These are phyloP conservation scores for Euspilapteryx auroguttella DNA, from an alignment of 2,888 invertebrate species.

Conservation along the genomic window DNA sequence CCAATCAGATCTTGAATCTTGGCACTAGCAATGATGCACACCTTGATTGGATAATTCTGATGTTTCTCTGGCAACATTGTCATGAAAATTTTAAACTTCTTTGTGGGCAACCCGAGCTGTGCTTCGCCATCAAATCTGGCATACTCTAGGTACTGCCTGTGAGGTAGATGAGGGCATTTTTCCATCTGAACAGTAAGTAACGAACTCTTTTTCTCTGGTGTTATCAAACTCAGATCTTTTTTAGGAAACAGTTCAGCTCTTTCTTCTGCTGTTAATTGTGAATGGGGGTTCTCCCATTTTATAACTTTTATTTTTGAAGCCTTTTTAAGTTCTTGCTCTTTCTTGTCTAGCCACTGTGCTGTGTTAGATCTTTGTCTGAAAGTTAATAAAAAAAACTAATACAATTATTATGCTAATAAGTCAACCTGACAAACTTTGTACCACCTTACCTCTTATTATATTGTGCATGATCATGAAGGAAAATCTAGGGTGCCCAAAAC, in stretches of 20 bases:
- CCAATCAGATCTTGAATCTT: conserved; percentile 92
- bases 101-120: conserved; percentile 75
- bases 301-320: conserved; percentile 76
- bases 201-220: conserved; percentile 50
- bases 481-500: no score
- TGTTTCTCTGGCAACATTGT: conserved; percentile 83
- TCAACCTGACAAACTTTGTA: no score
- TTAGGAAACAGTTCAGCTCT: conserved; percentile 62
- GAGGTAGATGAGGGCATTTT: conserved; percentile 74
- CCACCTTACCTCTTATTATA: no score
- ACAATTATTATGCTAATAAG: no score
- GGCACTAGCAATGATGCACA: conserved; percentile 80
- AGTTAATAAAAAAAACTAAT: conserved; percentile 14
- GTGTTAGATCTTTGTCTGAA: conserved; percentile 82
- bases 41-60: conserved; percentile 80
- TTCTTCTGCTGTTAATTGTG: conserved; percentile 56
- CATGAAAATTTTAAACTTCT: conserved; percentile 87
- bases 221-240: conserved; percentile 19
- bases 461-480: no score
- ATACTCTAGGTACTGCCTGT: conserved; percentile 87
- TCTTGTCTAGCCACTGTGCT: conserved; percentile 83
- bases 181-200: conserved; percentile 75
- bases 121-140: conserved; percentile 90
- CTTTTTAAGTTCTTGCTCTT: conserved; percentile 83
- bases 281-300: conserved; percentile 67